Evolutionary conservation across 2,797 vertebrate genomes (phyloP).

Genomic region (Octomys mimax): DNA sequence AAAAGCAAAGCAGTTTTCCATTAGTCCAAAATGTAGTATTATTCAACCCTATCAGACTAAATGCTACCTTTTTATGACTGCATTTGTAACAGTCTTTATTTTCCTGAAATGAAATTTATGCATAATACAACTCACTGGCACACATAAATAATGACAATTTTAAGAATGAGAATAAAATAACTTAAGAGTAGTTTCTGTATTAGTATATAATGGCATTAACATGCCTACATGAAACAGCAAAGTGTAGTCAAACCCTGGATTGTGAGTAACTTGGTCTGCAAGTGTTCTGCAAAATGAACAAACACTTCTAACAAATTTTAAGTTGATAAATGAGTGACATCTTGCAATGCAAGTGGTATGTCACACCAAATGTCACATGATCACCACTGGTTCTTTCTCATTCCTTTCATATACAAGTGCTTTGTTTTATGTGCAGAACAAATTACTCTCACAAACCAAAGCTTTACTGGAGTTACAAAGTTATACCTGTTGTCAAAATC

Average conservation of each 20-base stretch:
- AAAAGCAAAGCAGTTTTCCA: neutral
- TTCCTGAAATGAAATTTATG: conserved; percentile 29
- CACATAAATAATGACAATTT: neutral
- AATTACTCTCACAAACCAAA: neutral
- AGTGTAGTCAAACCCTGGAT: neutral
- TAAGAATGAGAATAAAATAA: neutral
- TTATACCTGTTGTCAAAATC: neutral
- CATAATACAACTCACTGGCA: neutral
- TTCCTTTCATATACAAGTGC: neutral
- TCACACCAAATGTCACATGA: neutral
- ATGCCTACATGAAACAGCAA: neutral
- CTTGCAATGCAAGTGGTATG: neutral
- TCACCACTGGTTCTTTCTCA: neutral
- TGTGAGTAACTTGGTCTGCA: neutral
- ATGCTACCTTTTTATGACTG: neutral
- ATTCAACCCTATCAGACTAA: neutral
- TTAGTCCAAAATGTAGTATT: conserved; percentile 25
- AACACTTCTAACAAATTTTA: neutral
- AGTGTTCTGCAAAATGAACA: neutral
- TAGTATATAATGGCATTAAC: neutral
- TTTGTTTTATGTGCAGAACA: neutral
- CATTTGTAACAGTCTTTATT: conserved; percentile 28
- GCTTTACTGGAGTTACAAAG: neutral
- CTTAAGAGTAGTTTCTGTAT: neutral
- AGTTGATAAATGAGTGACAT: neutral